Evolutionary conservation across 2,113 vertebrate genomes (phyloP).

Genomic region (Regulus satrapa): DNA sequence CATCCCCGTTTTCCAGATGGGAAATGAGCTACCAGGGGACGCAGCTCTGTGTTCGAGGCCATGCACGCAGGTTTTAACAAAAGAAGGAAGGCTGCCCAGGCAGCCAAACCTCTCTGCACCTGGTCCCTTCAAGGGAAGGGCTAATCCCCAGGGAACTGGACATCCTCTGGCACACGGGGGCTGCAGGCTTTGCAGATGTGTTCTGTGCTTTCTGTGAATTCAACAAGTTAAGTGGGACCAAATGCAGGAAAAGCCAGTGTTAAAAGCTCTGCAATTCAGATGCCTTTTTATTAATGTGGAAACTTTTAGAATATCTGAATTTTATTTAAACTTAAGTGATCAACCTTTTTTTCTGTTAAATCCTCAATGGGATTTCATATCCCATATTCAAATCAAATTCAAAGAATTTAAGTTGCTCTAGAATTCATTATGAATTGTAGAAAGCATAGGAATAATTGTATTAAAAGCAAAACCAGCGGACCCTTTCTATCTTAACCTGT

Average conservation of each 20-base stretch:
- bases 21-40: neutral
- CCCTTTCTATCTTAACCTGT: neutral
- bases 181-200: neutral
- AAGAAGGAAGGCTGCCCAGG: neutral
- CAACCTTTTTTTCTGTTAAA: neutral
- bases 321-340: neutral
- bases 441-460: neutral
- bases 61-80: fast-evolving
- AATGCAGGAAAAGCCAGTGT: neutral
- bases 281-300: neutral
- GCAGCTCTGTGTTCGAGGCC: neutral
- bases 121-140: neutral
- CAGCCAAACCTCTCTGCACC: neutral
- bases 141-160: neutral
- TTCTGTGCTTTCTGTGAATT: neutral
- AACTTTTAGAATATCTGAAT: neutral
- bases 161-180: neutral
- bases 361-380: neutral
- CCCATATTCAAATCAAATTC: neutral
- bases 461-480: neutral
- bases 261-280: neutral
- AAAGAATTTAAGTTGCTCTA: neutral
- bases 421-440: neutral
- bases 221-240: neutral
- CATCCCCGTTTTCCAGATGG: neutral